These are phyloP conservation scores for Camponotus vicinus DNA, from an alignment of 1,140 invertebrate genomes.

Conservation along the genomic window DNA sequence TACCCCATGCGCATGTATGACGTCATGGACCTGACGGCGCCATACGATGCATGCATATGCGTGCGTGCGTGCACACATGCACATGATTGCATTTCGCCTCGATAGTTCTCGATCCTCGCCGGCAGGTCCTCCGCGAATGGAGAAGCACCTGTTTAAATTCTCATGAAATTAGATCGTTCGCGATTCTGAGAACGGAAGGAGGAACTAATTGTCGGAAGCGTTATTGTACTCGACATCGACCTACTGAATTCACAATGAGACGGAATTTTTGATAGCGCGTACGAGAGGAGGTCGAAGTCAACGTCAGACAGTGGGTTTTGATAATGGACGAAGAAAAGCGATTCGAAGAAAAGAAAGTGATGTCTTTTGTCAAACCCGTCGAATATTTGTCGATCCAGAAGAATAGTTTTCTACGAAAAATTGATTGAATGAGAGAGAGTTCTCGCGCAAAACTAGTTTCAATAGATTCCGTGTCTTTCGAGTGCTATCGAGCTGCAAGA, in stretches of 20 bases:
- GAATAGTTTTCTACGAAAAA: too few relatives aligned
- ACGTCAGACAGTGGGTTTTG: too few relatives aligned
- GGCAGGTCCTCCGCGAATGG: constrained; percentile 32
- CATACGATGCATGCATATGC: neutral
- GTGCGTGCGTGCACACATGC: neutral
- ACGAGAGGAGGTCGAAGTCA: neutral
- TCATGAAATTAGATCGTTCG: constrained; percentile 56
- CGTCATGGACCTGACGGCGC: constrained; percentile 67
- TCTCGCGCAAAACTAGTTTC: constrained; percentile 8
- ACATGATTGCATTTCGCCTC: constrained; percentile 11
- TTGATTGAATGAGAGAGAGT: neutral
- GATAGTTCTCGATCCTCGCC: neutral
- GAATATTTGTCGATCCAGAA: neutral
- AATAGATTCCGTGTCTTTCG: neutral
- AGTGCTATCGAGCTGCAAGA: neutral
- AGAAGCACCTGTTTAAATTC: constrained; percentile 64
- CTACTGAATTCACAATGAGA: constrained; percentile 4
- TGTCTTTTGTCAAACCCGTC: neutral
- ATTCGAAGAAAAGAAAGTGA: neutral
- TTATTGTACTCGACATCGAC: neutral
- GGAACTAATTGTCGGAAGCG: constrained; percentile 6
- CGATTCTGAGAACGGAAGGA: constrained; percentile 18
- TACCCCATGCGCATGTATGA: constrained; percentile 70
- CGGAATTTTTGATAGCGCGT: constrained; percentile 6
- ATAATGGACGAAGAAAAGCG: neutral